Percentiles rank a stretch among this genome's conserved stretches.
Conservation (phyloP, 2,113 vertebrate genomes). For the Antechinus flavipes region DNA sequence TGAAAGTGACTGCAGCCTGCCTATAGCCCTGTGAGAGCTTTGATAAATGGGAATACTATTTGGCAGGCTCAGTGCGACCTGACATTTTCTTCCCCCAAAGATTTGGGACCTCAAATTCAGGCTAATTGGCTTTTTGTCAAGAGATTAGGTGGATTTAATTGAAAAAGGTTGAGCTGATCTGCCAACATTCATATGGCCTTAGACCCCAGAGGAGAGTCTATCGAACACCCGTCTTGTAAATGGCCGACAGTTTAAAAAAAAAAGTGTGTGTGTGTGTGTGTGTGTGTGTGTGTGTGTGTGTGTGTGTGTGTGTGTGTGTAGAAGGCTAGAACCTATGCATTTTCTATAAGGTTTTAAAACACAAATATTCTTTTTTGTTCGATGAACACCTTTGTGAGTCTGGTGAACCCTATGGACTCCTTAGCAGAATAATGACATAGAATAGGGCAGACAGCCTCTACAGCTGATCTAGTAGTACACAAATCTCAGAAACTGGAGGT, state of each 20-base stretch:
- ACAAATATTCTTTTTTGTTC: not conserved
- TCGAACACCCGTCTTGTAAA: not conserved
- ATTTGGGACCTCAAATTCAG: slow-evolving; percentile 38
- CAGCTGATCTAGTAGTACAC: not conserved
- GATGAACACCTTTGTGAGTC: not conserved
- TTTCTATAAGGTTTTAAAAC: not conserved
- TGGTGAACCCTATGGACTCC: not conserved
- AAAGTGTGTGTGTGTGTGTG: not conserved
- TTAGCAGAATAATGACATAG: not conserved
- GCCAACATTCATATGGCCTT: not conserved
- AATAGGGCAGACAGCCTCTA: not conserved
- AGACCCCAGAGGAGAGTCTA: slow-evolving; percentile 21
- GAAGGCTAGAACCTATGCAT: not conserved
- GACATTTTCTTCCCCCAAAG: slow-evolving; percentile 19
- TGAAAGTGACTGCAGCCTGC: not conserved
- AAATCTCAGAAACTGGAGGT: not conserved
- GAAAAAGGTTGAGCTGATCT: slow-evolving; percentile 30
- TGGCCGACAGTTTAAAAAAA: not conserved
- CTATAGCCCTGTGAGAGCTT: not conserved
- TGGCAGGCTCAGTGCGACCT: not conserved
- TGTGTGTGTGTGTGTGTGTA: not conserved
- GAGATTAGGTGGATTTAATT: slow-evolving; percentile 45
- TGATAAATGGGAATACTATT: not conserved
- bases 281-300: rapidly evolving
- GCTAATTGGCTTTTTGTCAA: slow-evolving; percentile 38